phyloP scores from a whole-genome alignment of 1,140 invertebrate species.

The Drosophila albomicans region DNA sequence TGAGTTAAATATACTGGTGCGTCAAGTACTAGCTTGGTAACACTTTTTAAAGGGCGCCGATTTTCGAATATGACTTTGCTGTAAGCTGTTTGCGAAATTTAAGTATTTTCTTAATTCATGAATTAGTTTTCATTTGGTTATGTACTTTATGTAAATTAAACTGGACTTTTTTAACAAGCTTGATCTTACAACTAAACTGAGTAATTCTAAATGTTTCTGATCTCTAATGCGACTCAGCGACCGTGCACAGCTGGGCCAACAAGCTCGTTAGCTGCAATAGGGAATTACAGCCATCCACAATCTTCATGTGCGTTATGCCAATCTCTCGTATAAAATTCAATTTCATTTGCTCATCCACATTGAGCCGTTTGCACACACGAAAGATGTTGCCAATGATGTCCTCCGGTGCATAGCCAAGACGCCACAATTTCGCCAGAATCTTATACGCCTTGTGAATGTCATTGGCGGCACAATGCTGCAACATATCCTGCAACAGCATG shows the following conservation, averaged over 20 bases:
- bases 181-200: not conserved
- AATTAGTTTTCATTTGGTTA: too few species aligned
- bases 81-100: too few species aligned
- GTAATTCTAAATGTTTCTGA: constrained; percentile 4
- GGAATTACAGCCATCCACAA: constrained; percentile 94
- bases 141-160: not conserved
- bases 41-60: not conserved
- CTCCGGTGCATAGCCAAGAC: constrained; percentile 97
- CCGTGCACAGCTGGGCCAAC: constrained; percentile 91
- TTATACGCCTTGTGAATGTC: constrained; percentile 96
- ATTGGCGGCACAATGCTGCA: constrained; percentile 92
- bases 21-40: not conserved
- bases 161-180: constrained; percentile 22
- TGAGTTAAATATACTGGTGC: not conserved
- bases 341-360: constrained; percentile 92
- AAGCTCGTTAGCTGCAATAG: constrained; percentile 96
- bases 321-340: constrained; percentile 97
- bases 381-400: constrained; percentile 98
- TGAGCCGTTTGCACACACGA: constrained; percentile 95
- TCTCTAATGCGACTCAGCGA: constrained; percentile 60
- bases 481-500: constrained; percentile 95
- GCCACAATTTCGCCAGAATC: constrained; percentile 95
- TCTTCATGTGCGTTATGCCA: constrained; percentile 95
- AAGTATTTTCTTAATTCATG: too few species aligned
- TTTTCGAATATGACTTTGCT: not conserved